phyloP scores from a whole-genome alignment of 2,113 vertebrate genomes.

The Pleuronectes platessa region DNA sequence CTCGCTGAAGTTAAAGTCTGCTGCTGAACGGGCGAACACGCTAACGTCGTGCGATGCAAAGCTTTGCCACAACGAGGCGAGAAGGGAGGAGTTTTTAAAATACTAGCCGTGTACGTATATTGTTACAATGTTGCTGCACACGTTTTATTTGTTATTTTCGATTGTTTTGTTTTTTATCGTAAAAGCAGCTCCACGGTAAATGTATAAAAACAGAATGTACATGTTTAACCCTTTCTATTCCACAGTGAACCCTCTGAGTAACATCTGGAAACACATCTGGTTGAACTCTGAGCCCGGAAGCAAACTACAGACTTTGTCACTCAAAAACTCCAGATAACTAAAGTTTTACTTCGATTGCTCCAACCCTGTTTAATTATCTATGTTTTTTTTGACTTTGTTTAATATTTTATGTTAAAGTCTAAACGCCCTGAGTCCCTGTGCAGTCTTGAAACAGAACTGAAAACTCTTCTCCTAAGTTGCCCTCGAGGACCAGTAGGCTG shows the following conservation, averaged over 20 bases:
- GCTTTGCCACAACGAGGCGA: not conserved
- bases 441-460: conserved; percentile 7
- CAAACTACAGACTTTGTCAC: not conserved
- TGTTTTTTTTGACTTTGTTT: not conserved
- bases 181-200: conserved; percentile 42
- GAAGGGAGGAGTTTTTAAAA: conserved; percentile 46
- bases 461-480: not conserved
- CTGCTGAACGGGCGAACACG: conserved; percentile 29
- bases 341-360: conserved; percentile 10
- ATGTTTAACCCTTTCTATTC: conserved; percentile 47
- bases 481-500: conserved; percentile 21
- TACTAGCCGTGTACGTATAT: conserved; percentile 43
- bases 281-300: conserved; percentile 18
- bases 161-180: conserved; percentile 32
- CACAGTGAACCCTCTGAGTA: conserved; percentile 20
- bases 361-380: conserved; percentile 1
- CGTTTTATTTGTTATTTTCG: conserved; percentile 1
- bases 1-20: conserved; percentile 45
- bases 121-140: conserved; percentile 57
- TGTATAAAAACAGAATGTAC: conserved; percentile 68
- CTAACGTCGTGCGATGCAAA: conserved; percentile 34
- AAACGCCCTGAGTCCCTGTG: not conserved
- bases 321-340: not conserved
- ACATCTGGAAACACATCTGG: conserved; percentile 32
- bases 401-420: conserved; percentile 20